Evolutionary conservation across 2,113 vertebrate species (phyloP).

Genomic region (Lasiurus cinereus): DNA sequence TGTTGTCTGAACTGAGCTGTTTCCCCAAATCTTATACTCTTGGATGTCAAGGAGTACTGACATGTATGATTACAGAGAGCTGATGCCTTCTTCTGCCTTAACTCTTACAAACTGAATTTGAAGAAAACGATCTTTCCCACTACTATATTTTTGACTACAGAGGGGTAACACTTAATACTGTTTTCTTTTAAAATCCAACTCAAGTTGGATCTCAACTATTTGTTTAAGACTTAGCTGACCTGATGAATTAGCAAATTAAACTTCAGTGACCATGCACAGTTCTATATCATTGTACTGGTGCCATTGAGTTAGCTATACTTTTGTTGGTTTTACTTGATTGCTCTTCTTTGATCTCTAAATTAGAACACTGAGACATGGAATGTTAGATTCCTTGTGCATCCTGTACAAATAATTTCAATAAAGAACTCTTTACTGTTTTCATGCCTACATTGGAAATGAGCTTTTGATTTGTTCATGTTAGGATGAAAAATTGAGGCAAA

Average conservation of each 20-base stretch:
- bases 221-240: neutral
- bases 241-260: slow-evolving; percentile 38
- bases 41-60: neutral
- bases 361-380: neutral
- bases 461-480: slow-evolving; percentile 21
- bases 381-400: neutral
- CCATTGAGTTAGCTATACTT: neutral
- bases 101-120: neutral
- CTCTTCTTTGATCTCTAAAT: neutral
- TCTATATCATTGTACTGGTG: neutral
- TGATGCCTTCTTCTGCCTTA: neutral
- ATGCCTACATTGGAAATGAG: slow-evolving; percentile 16
- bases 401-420: neutral
- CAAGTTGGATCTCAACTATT: neutral
- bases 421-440: slow-evolving; percentile 3
- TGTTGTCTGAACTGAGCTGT: neutral
- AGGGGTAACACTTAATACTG: neutral
- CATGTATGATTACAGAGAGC: neutral
- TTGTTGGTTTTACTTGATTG: neutral
- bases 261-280: neutral
- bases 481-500: neutral
- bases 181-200: slow-evolving; percentile 20
- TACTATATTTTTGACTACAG: neutral
- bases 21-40: neutral
- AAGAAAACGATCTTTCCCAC: neutral